These are phyloP conservation scores for Plagodis pulveraria DNA, from an alignment of 2,888 invertebrate genomes.

Conservation along the genomic window DNA sequence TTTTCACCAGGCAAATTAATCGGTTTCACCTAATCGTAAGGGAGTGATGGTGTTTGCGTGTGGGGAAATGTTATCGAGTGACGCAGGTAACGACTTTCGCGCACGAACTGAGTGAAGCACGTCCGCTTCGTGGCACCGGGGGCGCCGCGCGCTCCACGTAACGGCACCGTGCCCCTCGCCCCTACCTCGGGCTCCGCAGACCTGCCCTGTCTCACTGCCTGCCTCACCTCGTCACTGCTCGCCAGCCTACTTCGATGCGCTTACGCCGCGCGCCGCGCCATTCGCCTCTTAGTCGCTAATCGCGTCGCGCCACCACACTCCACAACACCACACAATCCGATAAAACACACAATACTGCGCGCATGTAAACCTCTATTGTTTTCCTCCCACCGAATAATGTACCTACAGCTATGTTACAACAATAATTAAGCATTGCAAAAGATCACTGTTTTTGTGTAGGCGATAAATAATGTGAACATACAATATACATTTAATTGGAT, in stretches of 20 bases:
- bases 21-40: slow-evolving; percentile 56
- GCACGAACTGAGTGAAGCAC: slow-evolving; percentile 84
- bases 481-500: too few species aligned
- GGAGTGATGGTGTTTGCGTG: slow-evolving; percentile 68
- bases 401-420: slow-evolving; percentile 11
- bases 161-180: slow-evolving; percentile 44
- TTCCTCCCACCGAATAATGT: slow-evolving; percentile 25
- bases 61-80: slow-evolving; percentile 74
- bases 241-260: slow-evolving; percentile 21
- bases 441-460: not conserved
- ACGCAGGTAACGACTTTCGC: slow-evolving; percentile 83
- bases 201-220: slow-evolving; percentile 49
- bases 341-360: slow-evolving; percentile 10
- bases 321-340: slow-evolving; percentile 2
- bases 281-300: not conserved
- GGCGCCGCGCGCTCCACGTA: slow-evolving; percentile 45
- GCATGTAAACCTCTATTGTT: slow-evolving; percentile 30
- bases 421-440: slow-evolving; percentile 19
- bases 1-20: slow-evolving; percentile 54
- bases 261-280: slow-evolving; percentile 3
- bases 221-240: slow-evolving; percentile 26
- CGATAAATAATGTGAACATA: not conserved
- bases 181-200: slow-evolving; percentile 53
- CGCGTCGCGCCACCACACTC: not conserved
- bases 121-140: slow-evolving; percentile 77